phyloP scores from a whole-genome alignment of 2,113 vertebrate genomes.

The Pionites leucogaster region DNA sequence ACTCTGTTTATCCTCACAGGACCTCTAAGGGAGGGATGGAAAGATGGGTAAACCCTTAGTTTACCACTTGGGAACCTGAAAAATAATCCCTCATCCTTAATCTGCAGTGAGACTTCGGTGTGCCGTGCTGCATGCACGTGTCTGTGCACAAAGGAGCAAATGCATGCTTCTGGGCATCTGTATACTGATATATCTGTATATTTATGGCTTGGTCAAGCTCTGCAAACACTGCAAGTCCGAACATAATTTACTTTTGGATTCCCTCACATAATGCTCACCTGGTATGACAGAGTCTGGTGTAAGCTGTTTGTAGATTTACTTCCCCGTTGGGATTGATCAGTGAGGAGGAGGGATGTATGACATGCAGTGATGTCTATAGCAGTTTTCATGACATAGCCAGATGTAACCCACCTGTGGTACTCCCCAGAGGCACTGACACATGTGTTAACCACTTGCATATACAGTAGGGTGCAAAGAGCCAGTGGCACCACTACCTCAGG shows the following conservation, averaged over 20 bases:
- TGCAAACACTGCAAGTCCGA: background rate
- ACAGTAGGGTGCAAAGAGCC: fast-evolving
- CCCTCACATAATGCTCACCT: background rate
- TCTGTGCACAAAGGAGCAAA: background rate
- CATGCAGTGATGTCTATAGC: fast-evolving
- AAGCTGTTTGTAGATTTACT: background rate
- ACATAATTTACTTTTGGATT: background rate
- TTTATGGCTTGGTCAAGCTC: background rate
- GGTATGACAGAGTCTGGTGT: background rate
- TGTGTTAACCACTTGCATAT: fast-evolving
- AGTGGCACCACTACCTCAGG: fast-evolving
- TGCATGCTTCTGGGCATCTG: background rate
- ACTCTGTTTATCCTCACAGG: slow-evolving; percentile 1
- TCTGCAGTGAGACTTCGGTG: background rate
- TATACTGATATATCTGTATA: fast-evolving
- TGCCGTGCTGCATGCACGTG: background rate
- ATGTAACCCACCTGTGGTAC: fast-evolving
- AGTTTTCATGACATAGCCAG: background rate
- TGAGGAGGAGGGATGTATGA: fast-evolving
- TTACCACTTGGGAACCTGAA: background rate
- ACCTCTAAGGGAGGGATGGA: background rate
- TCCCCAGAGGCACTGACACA: fast-evolving
- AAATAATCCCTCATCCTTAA: background rate
- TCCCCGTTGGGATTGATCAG: background rate
- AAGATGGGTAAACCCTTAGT: background rate